Conservation (phyloP, 2,888 invertebrate genomes). For the Caenorhabditis doughertyi region DNA sequence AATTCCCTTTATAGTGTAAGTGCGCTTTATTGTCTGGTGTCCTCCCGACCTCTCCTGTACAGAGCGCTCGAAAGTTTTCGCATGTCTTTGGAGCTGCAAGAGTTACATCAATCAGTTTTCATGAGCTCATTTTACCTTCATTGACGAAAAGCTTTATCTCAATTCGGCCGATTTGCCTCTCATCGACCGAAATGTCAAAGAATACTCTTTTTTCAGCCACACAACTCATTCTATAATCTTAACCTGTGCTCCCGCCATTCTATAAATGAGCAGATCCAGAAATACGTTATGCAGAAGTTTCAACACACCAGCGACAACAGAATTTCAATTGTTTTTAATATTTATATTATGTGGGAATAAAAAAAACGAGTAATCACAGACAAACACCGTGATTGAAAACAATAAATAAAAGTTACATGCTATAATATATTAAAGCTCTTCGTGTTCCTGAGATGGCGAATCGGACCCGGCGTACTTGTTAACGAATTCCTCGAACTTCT, state of each 20-base stretch:
- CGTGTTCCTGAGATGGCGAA: conserved; percentile 42
- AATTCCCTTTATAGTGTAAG: conserved; percentile 88
- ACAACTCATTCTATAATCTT: background rate
- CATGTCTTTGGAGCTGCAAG: conserved; percentile 88
- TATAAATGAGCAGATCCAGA: conserved; percentile 10
- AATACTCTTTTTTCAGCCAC: conserved; percentile 67
- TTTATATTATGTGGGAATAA: conserved; percentile 1
- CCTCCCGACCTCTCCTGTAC: conserved; percentile 95
- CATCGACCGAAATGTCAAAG: conserved; percentile 74
- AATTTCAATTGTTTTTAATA: background rate
- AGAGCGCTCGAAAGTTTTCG: conserved; percentile 96
- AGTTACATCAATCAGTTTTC: background rate
- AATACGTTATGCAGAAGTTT: background rate
- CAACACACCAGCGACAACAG: background rate
- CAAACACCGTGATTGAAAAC: conserved; percentile 41
- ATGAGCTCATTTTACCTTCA: conserved; percentile 28
- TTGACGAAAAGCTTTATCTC: conserved; percentile 67
- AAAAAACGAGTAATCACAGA: conserved; percentile 54
- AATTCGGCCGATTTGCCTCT: conserved; percentile 72
- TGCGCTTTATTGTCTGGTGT: conserved; percentile 85
- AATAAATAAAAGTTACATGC: conserved; percentile 38
- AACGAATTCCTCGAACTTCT: conserved; percentile 93
- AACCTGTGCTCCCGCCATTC: background rate
- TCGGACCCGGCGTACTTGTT: conserved; percentile 37
- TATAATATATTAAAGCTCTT: conserved; percentile 52